phyloP scores from a whole-genome alignment of 1,140 invertebrate genomes.

The Harlomillsia oculata region DNA sequence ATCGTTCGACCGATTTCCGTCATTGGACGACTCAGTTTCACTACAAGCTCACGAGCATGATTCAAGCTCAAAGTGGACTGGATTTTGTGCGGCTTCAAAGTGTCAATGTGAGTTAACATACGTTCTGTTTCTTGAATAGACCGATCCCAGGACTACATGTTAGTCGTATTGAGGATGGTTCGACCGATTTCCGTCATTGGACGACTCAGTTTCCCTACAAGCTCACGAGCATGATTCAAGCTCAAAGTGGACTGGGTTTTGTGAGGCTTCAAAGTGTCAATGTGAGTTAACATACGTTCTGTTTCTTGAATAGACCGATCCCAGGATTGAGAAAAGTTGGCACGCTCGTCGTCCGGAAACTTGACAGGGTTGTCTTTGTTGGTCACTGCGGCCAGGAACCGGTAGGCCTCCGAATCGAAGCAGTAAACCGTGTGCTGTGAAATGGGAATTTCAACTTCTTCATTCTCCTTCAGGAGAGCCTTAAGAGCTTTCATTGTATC shows the following conservation, averaged over 20 bases:
- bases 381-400: slow-evolving; percentile 19
- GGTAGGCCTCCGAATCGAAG: slow-evolving; percentile 29
- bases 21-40: slow-evolving; percentile 5
- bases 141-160: background rate
- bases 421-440: slow-evolving; percentile 18
- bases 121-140: slow-evolving; percentile 4
- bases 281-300: background rate
- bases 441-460: slow-evolving; percentile 12
- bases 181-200: slow-evolving; percentile 11
- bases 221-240: slow-evolving; percentile 17
- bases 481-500: slow-evolving; percentile 17
- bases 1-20: background rate
- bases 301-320: background rate
- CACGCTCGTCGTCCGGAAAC: background rate
- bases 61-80: slow-evolving; percentile 19
- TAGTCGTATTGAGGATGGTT: slow-evolving; percentile 1
- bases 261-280: slow-evolving; percentile 10
- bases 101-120: background rate
- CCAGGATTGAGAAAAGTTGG: slow-evolving; percentile 9
- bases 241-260: slow-evolving; percentile 5
- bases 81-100: slow-evolving; percentile 11
- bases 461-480: slow-evolving; percentile 8
- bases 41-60: slow-evolving; percentile 7
- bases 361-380: background rate
- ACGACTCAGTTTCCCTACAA: background rate